These are phyloP conservation scores for Tringa solitaria DNA, from an alignment of 2,113 vertebrate genomes.

Conservation along the genomic window DNA sequence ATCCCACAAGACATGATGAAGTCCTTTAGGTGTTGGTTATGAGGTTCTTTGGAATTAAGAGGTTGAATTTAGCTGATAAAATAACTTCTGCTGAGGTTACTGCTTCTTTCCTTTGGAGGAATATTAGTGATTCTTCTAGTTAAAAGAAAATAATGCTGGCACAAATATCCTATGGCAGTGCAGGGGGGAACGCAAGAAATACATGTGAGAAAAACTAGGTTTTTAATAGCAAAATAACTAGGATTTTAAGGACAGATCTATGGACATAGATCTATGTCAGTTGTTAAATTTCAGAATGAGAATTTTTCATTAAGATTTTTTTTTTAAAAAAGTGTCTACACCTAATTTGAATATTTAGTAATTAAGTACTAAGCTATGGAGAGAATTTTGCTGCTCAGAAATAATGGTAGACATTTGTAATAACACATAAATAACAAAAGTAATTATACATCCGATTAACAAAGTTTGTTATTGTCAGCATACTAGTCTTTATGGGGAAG, in stretches of 20 bases:
- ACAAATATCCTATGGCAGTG: neutral
- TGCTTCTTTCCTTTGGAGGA: neutral
- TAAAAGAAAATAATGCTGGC: neutral
- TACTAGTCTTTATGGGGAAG: neutral
- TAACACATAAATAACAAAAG: neutral
- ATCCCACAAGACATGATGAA: neutral
- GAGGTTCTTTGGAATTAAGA: neutral
- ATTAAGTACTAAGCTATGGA: neutral
- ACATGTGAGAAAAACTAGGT: accelerated
- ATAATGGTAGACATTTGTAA: neutral
- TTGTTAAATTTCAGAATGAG: neutral
- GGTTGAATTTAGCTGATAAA: neutral
- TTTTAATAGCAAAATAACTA: neutral
- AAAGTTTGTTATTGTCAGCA: neutral
- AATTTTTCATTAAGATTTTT: neutral
- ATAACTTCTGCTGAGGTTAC: neutral
- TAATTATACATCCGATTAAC: neutral
- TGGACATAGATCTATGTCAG: neutral
- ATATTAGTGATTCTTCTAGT: neutral
- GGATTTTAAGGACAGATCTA: neutral
- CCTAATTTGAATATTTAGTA: neutral
- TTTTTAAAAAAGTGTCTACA: neutral
- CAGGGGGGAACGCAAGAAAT: neutral
- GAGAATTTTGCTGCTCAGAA: neutral
- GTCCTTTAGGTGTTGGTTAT: neutral